Percentiles rank a stretch among this genome's conserved stretches.
phyloP scores from a whole-genome alignment of 2,113 vertebrate genomes.

The Channa argus region DNA sequence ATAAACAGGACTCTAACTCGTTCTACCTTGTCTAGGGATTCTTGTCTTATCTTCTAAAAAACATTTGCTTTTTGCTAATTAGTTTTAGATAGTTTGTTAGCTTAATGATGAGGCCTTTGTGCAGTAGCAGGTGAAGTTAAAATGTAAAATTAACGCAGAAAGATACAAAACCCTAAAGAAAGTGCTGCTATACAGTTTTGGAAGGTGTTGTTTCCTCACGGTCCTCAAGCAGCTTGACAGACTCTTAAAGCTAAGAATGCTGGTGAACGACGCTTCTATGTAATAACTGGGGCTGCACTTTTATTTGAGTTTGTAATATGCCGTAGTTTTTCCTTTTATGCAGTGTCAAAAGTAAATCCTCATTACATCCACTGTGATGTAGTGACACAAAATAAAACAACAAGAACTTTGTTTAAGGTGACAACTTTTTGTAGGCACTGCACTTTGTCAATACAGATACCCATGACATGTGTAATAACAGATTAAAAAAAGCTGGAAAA shows the following conservation, averaged over 20 bases:
- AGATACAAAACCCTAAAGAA: neutral
- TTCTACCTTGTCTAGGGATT: no score
- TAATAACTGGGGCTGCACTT: no score
- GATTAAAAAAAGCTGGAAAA: slow-evolving; percentile 53
- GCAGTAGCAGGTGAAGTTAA: slow-evolving; percentile 1
- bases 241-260: no score
- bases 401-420: slow-evolving; percentile 6
- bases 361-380: slow-evolving; percentile 32
- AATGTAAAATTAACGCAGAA: slow-evolving; percentile 13
- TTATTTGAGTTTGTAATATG: no score
- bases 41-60: no score
- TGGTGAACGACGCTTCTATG: no score
- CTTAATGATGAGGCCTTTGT: slow-evolving; percentile 20
- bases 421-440: slow-evolving; percentile 52
- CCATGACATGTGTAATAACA: slow-evolving; percentile 39
- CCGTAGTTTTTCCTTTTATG: neutral
- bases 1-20: no score
- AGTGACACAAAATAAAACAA: slow-evolving; percentile 30
- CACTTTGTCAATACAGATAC: slow-evolving; percentile 81
- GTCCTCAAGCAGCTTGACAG: no score
- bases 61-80: no score
- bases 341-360: slow-evolving; percentile 4
- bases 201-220: no score
- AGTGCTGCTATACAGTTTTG: neutral
- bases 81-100: no score